Percentiles rank a stretch among this genome's conserved stretches.
Conservation (phyloP, 2,888 invertebrate genomes). For the Operophtera brumata region DNA sequence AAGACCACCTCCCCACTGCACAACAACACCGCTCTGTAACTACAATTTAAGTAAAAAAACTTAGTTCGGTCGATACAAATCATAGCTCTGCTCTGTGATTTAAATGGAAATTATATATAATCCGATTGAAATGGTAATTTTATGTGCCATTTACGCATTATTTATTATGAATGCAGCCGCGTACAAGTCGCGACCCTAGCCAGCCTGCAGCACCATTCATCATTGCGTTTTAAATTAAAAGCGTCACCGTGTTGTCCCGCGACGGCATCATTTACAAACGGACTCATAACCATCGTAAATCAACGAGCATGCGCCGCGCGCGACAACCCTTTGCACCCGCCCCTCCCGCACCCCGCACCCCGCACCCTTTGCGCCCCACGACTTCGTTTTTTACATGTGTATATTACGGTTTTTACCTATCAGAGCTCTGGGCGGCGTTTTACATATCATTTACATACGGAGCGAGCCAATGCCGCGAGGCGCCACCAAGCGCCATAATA, state of each 20-base stretch:
- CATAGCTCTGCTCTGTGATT: not conserved
- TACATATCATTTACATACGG: slow-evolving; percentile 59
- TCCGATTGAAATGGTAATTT: slow-evolving; percentile 17
- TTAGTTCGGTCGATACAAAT: too few relatives aligned
- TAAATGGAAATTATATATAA: slow-evolving; percentile 6
- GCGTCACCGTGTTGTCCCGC: slow-evolving; percentile 57
- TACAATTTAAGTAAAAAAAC: too few relatives aligned
- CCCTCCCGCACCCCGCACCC: slow-evolving; percentile 30
- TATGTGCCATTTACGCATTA: slow-evolving; percentile 24
- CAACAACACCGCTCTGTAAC: too few relatives aligned
- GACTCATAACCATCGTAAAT: slow-evolving; percentile 48
- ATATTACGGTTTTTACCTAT: slow-evolving; percentile 29
- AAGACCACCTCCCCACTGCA: too few relatives aligned
- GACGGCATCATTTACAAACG: slow-evolving; percentile 52
- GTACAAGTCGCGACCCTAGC: slow-evolving; percentile 13
- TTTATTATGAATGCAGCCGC: slow-evolving; percentile 24
- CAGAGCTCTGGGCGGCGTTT: slow-evolving; percentile 34
- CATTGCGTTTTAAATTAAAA: slow-evolving; percentile 64
- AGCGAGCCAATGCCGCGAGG: slow-evolving; percentile 19
- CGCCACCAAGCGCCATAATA: not conserved
- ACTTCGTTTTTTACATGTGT: slow-evolving; percentile 9
- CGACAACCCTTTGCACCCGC: slow-evolving; percentile 38
- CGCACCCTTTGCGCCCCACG: slow-evolving; percentile 1
- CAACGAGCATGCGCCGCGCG: slow-evolving; percentile 40
- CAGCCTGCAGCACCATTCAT: slow-evolving; percentile 47